Base-by-base conservation (phyloP, 2,797 vertebrate species). In the Mormyrops attenuatus region DNA sequence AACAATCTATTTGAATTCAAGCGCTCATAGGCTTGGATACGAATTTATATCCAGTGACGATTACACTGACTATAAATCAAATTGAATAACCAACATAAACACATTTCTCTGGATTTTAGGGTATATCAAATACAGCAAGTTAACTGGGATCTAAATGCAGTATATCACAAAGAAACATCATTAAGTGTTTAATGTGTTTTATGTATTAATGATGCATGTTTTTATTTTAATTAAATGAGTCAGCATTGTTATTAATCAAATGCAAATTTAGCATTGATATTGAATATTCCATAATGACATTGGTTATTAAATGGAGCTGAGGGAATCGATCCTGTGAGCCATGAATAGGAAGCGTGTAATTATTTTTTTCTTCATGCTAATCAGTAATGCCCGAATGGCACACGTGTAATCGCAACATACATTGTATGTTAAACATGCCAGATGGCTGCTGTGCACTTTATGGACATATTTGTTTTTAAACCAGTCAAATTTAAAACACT, bases 51-150 rank as follows among this genome's bases (percentile, higher is more conserved):
- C 92, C 90, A 90, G 92, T 91, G 92, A 89, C 93, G 93, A 94
- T 95, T 94, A 95, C 89, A 93, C 92, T 94, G 94, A 94, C 93
- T 94, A 92, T 93, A 92, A 94, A 95, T 94, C 93, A 94, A 95
- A 92, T 93, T 93, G 69, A 93, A 94, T 94, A 90, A 95, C 94
- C 94, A 93, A 94, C 92, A 95, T 92, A 91, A 93, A 92, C 91
- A 93, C 91, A 92, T 94, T 94, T 92, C 90, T 89, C 93, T 93
- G 93, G 93, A 89, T 95, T 94, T 91, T 89, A 91, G 93, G 91
- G 92, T 93, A 92, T 94, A 94, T 95, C 93, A 95, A 95, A 92
- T 93, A 93, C 91, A 91, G n/a, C 89, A 85, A 92, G 77, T 94
- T 93, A 93, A 95, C 94, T 92, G 92, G 93, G 90, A 94, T 94